phyloP scores from a whole-genome alignment of 1,140 invertebrate species.

The Aphelenchoides avenae region DNA sequence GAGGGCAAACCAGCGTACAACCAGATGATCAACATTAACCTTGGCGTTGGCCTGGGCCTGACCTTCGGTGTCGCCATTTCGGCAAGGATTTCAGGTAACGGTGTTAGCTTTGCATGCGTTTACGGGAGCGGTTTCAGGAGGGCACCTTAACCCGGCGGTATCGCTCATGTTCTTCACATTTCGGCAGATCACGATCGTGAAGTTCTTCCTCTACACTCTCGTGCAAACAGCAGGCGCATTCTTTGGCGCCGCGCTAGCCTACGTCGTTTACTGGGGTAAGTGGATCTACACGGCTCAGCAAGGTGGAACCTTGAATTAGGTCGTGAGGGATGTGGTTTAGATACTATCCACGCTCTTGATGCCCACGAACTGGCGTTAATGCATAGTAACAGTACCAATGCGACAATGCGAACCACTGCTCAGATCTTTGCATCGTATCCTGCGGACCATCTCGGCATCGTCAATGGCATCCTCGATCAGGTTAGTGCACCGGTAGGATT shows the following conservation, averaged over 20 bases:
- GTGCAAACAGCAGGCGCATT: slow-evolving; percentile 66
- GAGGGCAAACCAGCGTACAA: too few relatives aligned
- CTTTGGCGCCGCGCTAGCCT: slow-evolving; percentile 54
- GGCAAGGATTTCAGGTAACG: slow-evolving; percentile 14
- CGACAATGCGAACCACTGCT: slow-evolving; percentile 60
- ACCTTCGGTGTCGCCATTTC: slow-evolving; percentile 23
- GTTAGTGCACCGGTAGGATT: too few relatives aligned
- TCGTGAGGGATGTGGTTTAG: too few relatives aligned
- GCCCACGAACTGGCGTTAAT: too few relatives aligned
- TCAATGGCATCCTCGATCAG: slow-evolving; percentile 63
- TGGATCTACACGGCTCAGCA: too few relatives aligned
- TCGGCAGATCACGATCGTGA: slow-evolving; percentile 60
- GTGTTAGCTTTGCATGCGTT: too few relatives aligned
- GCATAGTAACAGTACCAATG: too few relatives aligned
- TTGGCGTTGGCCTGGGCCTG: slow-evolving; percentile 30
- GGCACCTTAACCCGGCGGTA: slow-evolving; percentile 65
- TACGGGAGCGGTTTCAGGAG: slow-evolving; percentile 62
- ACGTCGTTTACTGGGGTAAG: too few relatives aligned
- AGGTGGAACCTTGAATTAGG: too few relatives aligned
- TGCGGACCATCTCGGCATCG: slow-evolving; percentile 58
- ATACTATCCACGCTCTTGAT: too few relatives aligned
- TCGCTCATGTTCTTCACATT: slow-evolving; percentile 62
- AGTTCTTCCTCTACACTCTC: slow-evolving; percentile 61
- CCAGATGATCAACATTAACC: slow-evolving; percentile 22
- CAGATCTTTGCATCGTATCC: slow-evolving; percentile 67